Conservation (phyloP, 2,113 vertebrate species). For the Chaetops frenatus region DNA sequence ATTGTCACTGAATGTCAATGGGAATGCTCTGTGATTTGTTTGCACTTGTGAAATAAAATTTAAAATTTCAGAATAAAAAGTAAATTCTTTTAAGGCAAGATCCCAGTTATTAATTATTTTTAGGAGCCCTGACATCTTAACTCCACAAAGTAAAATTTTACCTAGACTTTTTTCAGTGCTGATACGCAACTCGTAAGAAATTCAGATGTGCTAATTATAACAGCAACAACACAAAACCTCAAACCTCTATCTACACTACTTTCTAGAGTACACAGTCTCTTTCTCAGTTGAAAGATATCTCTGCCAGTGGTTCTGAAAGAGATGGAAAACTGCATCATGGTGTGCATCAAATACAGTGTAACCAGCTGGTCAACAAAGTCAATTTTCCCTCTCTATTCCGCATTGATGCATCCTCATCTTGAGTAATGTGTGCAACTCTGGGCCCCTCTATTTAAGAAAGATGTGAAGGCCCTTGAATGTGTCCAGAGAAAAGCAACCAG, state of each 20-base stretch:
- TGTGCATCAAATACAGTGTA: neutral
- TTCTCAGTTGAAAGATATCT: neutral
- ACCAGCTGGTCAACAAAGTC: neutral
- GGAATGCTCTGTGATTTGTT: neutral
- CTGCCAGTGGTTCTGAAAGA: neutral
- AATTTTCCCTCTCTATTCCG: neutral
- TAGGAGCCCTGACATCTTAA: neutral
- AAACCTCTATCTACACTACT: neutral
- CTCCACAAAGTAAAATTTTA: neutral
- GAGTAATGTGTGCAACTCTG: neutral
- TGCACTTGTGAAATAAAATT: neutral
- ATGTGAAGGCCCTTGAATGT: neutral
- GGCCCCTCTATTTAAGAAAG: neutral
- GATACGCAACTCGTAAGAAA: fast-evolving
- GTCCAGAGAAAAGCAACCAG: neutral
- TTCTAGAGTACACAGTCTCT: neutral
- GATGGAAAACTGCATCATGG: neutral
- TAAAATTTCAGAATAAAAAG: neutral
- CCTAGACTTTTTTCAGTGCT: neutral
- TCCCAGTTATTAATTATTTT: neutral
- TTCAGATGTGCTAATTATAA: neutral
- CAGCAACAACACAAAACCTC: neutral
- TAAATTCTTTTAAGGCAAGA: neutral
- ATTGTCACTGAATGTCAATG: neutral
- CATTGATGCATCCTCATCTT: fast-evolving